Conservation (phyloP, 2,113 vertebrate genomes). For the Hemicordylus capensis region DNA sequence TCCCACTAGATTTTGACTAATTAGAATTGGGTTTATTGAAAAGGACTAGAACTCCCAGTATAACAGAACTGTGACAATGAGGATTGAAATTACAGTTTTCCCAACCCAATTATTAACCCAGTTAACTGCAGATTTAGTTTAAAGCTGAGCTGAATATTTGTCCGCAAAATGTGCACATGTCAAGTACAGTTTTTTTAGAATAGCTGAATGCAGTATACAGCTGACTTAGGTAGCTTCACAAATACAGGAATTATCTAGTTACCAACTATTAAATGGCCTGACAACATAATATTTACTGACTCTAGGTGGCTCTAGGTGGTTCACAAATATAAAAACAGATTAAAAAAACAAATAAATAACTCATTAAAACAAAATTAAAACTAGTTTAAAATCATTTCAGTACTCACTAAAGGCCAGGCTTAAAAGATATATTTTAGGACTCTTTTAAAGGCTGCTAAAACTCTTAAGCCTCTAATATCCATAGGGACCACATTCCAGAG, state of each 20-base stretch:
- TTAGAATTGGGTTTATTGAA: not conserved
- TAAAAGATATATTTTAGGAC: no score
- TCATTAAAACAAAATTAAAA: no score
- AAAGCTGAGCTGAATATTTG: constrained; percentile 5
- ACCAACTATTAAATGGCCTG: not conserved
- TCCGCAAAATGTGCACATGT: not conserved
- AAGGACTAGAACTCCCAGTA: not conserved
- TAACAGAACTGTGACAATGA: not conserved
- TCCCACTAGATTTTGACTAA: constrained; percentile 7
- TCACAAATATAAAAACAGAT: no score
- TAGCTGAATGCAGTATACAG: not conserved
- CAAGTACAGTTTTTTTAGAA: not conserved
- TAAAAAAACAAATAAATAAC: no score
- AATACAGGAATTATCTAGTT: not conserved
- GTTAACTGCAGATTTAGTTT: constrained; percentile 18
- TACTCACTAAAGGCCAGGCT: no score
- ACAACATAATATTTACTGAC: not conserved
- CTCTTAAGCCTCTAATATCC: no score
- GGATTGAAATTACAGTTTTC: constrained; percentile 19
- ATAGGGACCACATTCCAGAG: no score
- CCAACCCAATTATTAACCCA: constrained; percentile 22
- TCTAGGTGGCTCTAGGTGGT: no score
- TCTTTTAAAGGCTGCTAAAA: no score
- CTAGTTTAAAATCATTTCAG: no score
- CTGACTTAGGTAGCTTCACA: not conserved